Percentiles rank a stretch among this genome's conserved stretches.
phyloP scores from a whole-genome alignment of 2,797 vertebrate species.

The Numenius phaeopus region DNA sequence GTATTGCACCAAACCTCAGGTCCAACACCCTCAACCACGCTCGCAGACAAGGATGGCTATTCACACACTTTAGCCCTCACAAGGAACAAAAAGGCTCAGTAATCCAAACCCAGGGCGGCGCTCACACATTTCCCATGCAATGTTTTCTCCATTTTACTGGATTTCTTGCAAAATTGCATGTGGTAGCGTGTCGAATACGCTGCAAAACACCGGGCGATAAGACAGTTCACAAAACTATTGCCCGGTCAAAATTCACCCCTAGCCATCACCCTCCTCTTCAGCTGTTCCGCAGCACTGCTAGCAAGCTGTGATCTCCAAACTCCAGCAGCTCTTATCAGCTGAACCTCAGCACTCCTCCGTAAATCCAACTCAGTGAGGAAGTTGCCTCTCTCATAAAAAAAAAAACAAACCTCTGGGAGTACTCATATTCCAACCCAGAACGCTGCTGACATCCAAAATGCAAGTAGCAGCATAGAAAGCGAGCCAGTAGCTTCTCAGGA shows the following conservation, averaged over 20 bases:
- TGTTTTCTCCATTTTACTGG: neutral
- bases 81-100: neutral
- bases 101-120: neutral
- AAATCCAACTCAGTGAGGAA: slow-evolving; percentile 40
- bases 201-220: neutral
- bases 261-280: neutral
- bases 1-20: neutral
- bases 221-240: neutral
- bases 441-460: neutral
- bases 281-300: neutral
- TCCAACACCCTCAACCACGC: neutral
- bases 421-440: neutral
- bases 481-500: neutral
- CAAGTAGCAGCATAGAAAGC: neutral
- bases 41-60: neutral
- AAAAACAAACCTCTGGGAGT: neutral
- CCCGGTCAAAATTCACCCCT: slow-evolving; percentile 3
- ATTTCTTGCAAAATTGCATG: slow-evolving; percentile 5
- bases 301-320: neutral
- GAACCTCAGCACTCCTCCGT: neutral
- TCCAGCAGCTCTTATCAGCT: slow-evolving; percentile 4
- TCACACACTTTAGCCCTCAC: neutral
- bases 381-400: neutral
- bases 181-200: neutral
- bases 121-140: neutral